Evolutionary conservation across 2,113 vertebrate genomes (phyloP), one percentile per base, ranked within the genome.

Genomic region (Indicator indicator): DNA sequence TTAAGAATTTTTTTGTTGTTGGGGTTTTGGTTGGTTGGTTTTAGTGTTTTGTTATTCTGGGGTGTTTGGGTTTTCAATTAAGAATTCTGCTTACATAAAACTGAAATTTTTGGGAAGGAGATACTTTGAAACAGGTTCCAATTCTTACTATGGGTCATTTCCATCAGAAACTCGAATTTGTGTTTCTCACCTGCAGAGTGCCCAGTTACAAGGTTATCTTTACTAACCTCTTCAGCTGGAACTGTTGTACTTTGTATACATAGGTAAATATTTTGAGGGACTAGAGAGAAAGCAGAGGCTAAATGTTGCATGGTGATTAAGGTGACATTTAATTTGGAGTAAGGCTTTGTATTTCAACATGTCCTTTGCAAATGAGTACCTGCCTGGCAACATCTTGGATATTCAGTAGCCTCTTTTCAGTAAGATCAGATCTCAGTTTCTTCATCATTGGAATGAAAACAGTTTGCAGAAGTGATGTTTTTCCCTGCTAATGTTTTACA

Each of bases 371-470:
- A 64, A 70, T 80, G 3, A 65, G 10, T 60, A 89, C n/a, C 28
- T 21, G 17, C 33, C 8, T 73, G 16, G 73, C 44, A 83, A 52
- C 7, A 32, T 20, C 12, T 27, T 83, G 30, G 48, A 55, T 88
- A 55, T 86, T 58, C 40, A 59, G 63, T 33, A 38, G 19, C 54
- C 42, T 59, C 19, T 72, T 33, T 11, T 7, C 50, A 6, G 7
- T 73, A 52, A 89, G 40, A 36, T 56, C 28, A 89, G 55, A 42
- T 72, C 26, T 60, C 17, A 17, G 21, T 93, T 96, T 76, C 55
- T 56, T 80, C 32, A 62, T 38, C 18, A 54, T 84, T 26, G n/a
- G 27, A 48, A 76, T 55, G 17, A 71, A 48, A 80, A 18, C 10
- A n/a, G 28, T 65, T 86, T 77, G 21, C 32, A 52, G n/a, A 80